These are phyloP conservation scores for Ploceus nigricollis DNA, from an alignment of 2,113 vertebrate species.

Conservation along the genomic window DNA sequence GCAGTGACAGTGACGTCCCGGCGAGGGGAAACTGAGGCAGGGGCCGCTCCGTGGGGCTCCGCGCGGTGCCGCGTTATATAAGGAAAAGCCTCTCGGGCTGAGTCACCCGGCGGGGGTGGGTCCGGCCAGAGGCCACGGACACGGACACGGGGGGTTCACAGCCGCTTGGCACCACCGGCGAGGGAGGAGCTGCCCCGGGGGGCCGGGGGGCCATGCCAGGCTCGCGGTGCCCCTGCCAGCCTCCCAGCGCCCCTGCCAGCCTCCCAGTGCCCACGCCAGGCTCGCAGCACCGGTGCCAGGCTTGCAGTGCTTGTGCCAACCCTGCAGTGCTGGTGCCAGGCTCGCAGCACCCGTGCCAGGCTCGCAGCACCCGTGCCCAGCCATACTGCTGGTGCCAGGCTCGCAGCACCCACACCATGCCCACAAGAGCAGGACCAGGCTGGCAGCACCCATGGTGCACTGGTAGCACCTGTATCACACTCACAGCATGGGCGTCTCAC, in stretches of 20 bases:
- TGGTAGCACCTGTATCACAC: background rate
- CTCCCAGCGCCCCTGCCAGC: background rate
- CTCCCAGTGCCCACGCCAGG: background rate
- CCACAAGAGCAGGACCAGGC: background rate
- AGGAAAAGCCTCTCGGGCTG: slow-evolving; percentile 39
- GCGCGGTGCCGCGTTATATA: slow-evolving; percentile 23
- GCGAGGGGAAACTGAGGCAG: slow-evolving; percentile 52
- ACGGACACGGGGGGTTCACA: slow-evolving; percentile 26
- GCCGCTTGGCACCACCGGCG: background rate
- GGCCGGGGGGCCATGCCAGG: background rate
- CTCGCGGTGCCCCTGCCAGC: background rate
- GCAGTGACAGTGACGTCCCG: background rate
- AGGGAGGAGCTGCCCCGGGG: slow-evolving; percentile 39
- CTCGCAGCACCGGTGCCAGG: background rate
- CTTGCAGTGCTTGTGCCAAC: background rate
- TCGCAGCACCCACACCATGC: fast-evolving
- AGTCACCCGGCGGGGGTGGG: slow-evolving; percentile 58
- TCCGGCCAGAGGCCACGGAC: slow-evolving; percentile 55
- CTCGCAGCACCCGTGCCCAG: background rate
- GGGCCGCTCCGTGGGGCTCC: background rate
- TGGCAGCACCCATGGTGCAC: background rate
- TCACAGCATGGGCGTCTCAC: background rate
- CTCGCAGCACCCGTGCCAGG: background rate
- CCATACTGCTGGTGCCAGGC: background rate
- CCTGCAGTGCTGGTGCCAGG: background rate